A percentile compares a stretch with the other conserved stretches of the same genome.
Conservation (phyloP, 2,888 invertebrate genomes). For the Sarcophaga subvicina region DNA sequence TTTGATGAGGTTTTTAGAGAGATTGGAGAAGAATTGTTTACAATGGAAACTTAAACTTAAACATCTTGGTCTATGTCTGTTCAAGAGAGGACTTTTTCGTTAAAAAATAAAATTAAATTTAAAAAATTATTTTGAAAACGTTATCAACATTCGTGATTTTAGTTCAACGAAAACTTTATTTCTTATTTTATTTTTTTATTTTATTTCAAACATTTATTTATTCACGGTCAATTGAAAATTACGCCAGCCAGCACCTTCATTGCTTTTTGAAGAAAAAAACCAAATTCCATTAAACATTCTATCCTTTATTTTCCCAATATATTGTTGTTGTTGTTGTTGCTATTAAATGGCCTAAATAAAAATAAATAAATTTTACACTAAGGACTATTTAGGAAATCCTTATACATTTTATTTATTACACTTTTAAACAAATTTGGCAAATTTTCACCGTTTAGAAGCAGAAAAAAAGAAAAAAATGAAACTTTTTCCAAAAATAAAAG, state of each 20-base stretch:
- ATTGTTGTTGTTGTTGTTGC: conserved; percentile 16
- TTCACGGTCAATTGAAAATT: conserved; percentile 32
- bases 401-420: conserved; percentile 67
- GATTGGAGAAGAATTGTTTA: too few species aligned
- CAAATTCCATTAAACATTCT: conserved; percentile 26
- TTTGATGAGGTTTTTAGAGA: too few species aligned
- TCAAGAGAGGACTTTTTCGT: too few species aligned
- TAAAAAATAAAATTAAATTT: too few species aligned
- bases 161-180: not conserved
- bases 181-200: not conserved
- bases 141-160: not conserved
- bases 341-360: conserved; percentile 41
- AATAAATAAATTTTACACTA: conserved; percentile 64
- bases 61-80: too few species aligned
- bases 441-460: conserved; percentile 71
- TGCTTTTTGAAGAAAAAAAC: not conserved
- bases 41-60: too few species aligned
- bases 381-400: conserved; percentile 66
- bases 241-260: conserved; percentile 16
- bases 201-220: not conserved
- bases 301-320: too few species aligned
- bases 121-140: too few species aligned
- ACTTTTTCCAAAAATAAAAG: conserved; percentile 66
- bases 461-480: conserved; percentile 75
- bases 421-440: conserved; percentile 76